Base-by-base conservation (phyloP, 2,797 vertebrate species). In the Chrysocyon brachyurus region DNA sequence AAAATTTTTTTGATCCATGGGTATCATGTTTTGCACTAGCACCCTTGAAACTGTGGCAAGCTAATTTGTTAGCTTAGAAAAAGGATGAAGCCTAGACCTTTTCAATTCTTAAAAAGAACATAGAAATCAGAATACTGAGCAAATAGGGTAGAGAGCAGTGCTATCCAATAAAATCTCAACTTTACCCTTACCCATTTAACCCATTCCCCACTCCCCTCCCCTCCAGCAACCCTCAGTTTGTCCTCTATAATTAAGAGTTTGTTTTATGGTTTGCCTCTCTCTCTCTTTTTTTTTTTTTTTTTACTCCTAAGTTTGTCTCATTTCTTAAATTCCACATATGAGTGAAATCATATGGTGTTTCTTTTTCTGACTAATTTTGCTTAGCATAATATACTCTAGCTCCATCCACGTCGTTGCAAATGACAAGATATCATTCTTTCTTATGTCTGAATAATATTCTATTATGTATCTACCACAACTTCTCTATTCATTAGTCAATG, bases 121-220 rank as follows among this genome's bases (percentile, higher is more conserved):
- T 63, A 46, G 49, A 89, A 81, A 90, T 90, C 17, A 85, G 75
- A 83, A 66, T 75, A 84, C 59, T 84, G 75, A 86, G 19, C 77
- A 75, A 68, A 92, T 16, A 77, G 17, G 22, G 52, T 24, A 92
- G 21, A 59, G 31, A 88, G 59, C 31, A 77, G 17, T 52, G 24
- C 49, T 59, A 14, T 68, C 36, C 24, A 59, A 92, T 3, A 72
- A 64, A 79, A 81, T 46, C 40, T 46, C 40, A 46, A 46, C 40
- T 46, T 46, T 57, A 19, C 19, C 56, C 56, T 57, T 19, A 57
- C 19, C 56, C 56, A 57, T 57, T 57, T 19, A 57, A 57, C 56
- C 56, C 56, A 57, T 21, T 19, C 7, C 56, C 19, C 17, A 19
- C 7, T 19, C 56, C 21, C 56, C 19, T 0, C 56, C 17, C 56